These are phyloP conservation scores for Andrena flavipes DNA, from an alignment of 2,888 invertebrate genomes.

Conservation along the genomic window DNA sequence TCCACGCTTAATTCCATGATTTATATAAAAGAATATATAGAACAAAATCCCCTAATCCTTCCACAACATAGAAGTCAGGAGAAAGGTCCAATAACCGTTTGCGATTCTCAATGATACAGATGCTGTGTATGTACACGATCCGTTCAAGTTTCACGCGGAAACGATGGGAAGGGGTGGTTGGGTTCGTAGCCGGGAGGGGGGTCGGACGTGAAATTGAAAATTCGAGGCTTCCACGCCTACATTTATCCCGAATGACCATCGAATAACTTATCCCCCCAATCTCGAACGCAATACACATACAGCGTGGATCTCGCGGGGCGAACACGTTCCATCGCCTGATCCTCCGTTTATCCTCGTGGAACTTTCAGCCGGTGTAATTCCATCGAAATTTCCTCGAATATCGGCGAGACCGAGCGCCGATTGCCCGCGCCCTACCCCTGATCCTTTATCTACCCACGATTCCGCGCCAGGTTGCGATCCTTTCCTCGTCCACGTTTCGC, in stretches of 20 bases:
- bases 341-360: neutral
- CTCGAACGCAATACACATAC: neutral
- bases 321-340: neutral
- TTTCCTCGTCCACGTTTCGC: conserved; percentile 20
- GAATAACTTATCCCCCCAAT: conserved; percentile 10
- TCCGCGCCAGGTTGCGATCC: neutral
- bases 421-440: neutral
- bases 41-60: no score
- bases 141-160: neutral
- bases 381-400: conserved; percentile 24
- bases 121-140: no score
- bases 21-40: no score
- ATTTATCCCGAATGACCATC: neutral
- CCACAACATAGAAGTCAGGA: no score
- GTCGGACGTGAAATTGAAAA: conserved; percentile 5
- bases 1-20: no score
- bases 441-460: conserved; percentile 11
- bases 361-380: conserved; percentile 13
- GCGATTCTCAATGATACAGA: neutral
- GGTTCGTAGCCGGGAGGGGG: neutral
- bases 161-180: neutral
- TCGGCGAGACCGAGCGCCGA: neutral
- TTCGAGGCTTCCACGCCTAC: neutral
- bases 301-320: neutral
- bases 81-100: neutral